Evolutionary conservation across 2,797 vertebrate species (phyloP), one percentile per base, ranked within the genome.

Genomic region (Periophthalmus magnuspinnatus): DNA sequence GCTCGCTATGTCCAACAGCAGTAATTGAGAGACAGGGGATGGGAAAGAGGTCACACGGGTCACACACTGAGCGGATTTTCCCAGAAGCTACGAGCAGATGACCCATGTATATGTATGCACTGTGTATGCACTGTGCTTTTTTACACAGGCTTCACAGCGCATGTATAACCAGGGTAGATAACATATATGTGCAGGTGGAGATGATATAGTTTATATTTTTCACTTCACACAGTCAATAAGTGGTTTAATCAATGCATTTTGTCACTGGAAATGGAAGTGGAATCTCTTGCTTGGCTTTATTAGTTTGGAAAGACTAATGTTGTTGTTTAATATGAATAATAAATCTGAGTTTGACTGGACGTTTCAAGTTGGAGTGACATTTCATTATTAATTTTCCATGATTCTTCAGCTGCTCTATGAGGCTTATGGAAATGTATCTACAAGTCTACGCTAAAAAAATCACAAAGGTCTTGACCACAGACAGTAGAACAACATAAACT

Each of bases 21-120:
- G 88, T 93, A 92, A 94, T 92, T 91, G 92, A 90, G 89, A 88
- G 88, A 86, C 83, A 76, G 84, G 84, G 89, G 90, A 84, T 82
- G 81, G 70, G 80, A 80, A 71, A 57, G 79, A 63, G 83, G 86
- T 87, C 78, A 80, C 81, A 79, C 63, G 69, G 83, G 78, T 86
- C 83, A 84, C 80, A 72, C 77, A 81, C 85, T 83, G 82, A 79
- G 78, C 73, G 76, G 6, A 66, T 74, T 68, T 41, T 83, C 79
- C 82, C 79, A 81, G 68, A 83, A 78, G 81, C 75, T 50, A 63
- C 10, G 28, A 74, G 61, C 72, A 81, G 72, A 81, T 70, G 65
- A 67, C 32, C 11, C 73, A 67, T 66, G 52, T 65, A 61, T 59
- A 59, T 72, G 36, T 71, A 59, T 61, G 28, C 69, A 56, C 56